Evolutionary conservation across 2,113 vertebrate genomes (phyloP).

Genomic region (Platanista minor): DNA sequence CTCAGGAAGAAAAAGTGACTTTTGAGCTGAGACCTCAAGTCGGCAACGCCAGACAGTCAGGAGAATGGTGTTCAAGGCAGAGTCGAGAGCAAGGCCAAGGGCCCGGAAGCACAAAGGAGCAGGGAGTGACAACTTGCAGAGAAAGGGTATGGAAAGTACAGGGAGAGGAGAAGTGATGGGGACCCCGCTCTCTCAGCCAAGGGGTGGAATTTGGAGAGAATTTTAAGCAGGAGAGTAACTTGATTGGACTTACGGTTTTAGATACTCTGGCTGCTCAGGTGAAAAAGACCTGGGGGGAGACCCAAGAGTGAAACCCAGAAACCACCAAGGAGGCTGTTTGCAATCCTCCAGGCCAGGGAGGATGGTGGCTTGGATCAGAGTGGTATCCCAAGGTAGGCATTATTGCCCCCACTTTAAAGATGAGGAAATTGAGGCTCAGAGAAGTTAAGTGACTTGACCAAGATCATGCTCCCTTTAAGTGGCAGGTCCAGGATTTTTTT

Average conservation of each 20-base stretch:
- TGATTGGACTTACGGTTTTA: not conserved
- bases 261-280: not conserved
- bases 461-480: not conserved
- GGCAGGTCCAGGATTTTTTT: not conserved
- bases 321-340: not conserved
- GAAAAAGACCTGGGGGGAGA: not conserved
- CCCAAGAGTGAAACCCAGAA: not conserved
- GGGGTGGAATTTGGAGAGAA: not conserved
- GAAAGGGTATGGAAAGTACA: rapidly evolving
- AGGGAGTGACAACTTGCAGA: rapidly evolving
- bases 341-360: not conserved
- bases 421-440: not conserved
- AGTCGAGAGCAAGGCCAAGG: not conserved
- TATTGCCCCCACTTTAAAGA: not conserved
- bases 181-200: not conserved
- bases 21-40: not conserved
- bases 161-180: rapidly evolving
- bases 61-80: not conserved
- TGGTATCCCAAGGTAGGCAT: not conserved
- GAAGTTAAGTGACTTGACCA: not conserved
- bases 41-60: not conserved
- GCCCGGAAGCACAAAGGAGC: not conserved
- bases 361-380: not conserved
- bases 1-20: not conserved
- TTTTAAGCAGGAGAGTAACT: not conserved